Evolutionary conservation across 2,113 vertebrate species (phyloP).

Genomic region (Crocuta crocuta): DNA sequence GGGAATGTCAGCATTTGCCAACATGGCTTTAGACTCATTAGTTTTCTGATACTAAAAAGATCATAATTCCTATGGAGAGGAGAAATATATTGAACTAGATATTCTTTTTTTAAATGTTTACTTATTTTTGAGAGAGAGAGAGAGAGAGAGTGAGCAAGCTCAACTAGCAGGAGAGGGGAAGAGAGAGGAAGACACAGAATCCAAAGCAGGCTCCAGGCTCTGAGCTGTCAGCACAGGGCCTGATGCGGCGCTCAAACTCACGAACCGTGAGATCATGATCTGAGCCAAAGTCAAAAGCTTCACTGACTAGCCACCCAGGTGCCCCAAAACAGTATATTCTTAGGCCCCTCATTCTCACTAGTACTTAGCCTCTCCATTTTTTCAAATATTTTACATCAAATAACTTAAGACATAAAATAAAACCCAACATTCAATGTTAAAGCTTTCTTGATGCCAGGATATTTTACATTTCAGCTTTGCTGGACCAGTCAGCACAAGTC

Average conservation of each 20-base stretch:
- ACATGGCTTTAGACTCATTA: neutral
- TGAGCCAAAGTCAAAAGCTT: no score
- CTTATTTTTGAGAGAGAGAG: no score
- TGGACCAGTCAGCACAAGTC: neutral
- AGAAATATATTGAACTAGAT: neutral
- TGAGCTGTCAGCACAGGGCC: no score
- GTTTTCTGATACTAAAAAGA: slow-evolving; percentile 1
- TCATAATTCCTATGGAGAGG: neutral
- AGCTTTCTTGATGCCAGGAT: neutral
- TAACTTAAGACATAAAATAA: slow-evolving; percentile 21
- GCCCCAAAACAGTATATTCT: neutral
- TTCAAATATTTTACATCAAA: neutral
- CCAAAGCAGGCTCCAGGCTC: no score
- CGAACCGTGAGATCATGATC: no score
- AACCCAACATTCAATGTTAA: neutral
- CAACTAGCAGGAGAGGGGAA: no score
- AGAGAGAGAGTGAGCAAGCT: no score
- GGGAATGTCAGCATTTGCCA: neutral
- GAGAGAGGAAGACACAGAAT: no score
- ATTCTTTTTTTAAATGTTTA: neutral
- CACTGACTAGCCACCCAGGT: no score
- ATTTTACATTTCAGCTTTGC: neutral
- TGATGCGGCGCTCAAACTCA: no score
- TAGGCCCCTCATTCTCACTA: neutral
- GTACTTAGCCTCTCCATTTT: neutral